phyloP scores from a whole-genome alignment of 2,888 invertebrate species.

The Autographa gamma region DNA sequence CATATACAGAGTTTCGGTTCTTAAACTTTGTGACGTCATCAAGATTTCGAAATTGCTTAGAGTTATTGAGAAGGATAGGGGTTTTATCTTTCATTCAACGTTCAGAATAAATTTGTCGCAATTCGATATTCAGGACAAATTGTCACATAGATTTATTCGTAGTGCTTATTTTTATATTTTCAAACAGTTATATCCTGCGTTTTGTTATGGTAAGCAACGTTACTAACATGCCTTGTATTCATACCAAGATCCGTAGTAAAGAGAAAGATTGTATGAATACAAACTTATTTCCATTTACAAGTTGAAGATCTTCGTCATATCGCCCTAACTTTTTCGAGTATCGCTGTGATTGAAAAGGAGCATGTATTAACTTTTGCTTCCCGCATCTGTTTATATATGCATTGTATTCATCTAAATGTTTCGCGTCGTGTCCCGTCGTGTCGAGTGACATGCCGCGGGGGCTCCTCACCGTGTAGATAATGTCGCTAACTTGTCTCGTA shows the following conservation, averaged over 20 bases:
- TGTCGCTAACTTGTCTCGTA: conserved; percentile 58
- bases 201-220: background rate
- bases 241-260: background rate
- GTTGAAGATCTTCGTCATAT: conserved; percentile 9
- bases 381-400: conserved; percentile 36
- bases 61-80: conserved; percentile 66
- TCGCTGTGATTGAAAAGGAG: conserved; percentile 34
- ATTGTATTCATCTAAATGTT: conserved; percentile 48
- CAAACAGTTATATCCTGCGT: no score
- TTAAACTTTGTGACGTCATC: conserved; percentile 66
- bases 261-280: background rate
- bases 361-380: conserved; percentile 26
- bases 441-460: conserved; percentile 34
- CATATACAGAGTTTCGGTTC: conserved; percentile 60
- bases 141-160: conserved; percentile 1
- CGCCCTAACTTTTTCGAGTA: conserved; percentile 21
- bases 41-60: conserved; percentile 68
- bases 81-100: conserved; percentile 65
- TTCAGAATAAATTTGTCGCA: conserved; percentile 62
- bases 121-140: conserved; percentile 51
- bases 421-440: conserved; percentile 23
- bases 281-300: conserved; percentile 14
- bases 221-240: background rate
- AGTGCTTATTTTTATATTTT: no score
- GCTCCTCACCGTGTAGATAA: conserved; percentile 49